Evolutionary conservation across 2,113 vertebrate species (phyloP).

Genomic region (Pontoporia blainvillei): DNA sequence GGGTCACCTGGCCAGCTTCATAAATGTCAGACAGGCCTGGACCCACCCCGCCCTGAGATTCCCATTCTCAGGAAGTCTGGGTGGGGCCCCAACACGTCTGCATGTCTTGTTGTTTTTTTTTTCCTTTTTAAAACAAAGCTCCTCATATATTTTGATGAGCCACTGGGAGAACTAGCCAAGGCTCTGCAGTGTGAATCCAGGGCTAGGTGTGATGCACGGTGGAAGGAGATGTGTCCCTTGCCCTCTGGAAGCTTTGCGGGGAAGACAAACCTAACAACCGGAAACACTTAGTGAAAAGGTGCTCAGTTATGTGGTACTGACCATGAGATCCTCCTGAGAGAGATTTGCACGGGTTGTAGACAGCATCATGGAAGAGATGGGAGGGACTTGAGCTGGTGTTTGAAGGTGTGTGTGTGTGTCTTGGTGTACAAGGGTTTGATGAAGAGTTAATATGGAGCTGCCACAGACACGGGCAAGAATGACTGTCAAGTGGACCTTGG

Average conservation of each 20-base stretch:
- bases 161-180: not conserved
- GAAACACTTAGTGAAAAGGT: not conserved
- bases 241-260: not conserved
- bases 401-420: not conserved
- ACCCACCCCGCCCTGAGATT: not conserved
- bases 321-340: fast-evolving
- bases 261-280: not conserved
- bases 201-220: not conserved
- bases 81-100: not conserved
- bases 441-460: not conserved
- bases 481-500: not conserved
- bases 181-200: not conserved
- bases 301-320: fast-evolving
- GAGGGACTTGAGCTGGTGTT: not conserved
- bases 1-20: not conserved
- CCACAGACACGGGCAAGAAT: not conserved
- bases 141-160: not conserved
- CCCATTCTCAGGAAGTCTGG: not conserved
- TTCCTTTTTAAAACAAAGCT: not conserved
- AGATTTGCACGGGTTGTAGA: not conserved
- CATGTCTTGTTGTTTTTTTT: not conserved
- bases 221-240: no score
- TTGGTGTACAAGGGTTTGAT: not conserved
- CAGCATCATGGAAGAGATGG: not conserved
- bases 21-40: not conserved